Base-by-base conservation (phyloP, 2,888 invertebrate species). In the Pristionchus fissidentatus region DNA sequence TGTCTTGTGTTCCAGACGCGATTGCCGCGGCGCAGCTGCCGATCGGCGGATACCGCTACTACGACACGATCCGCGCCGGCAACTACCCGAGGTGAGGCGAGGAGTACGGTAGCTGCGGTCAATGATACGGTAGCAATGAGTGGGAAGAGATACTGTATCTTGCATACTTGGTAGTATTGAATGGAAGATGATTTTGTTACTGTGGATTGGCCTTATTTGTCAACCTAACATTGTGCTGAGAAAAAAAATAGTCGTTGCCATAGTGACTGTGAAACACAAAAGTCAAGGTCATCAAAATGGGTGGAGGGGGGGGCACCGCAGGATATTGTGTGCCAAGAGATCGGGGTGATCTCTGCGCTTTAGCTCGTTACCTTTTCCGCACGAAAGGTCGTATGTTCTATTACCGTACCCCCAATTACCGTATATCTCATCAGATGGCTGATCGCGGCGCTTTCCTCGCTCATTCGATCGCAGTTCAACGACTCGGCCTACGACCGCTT, bases 361-460 rank as follows among this genome's bases (percentile, higher is more conserved):
- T 7, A 26, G n/a, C 1, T 26, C 22, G 22, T n/a, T 55, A 55
- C n/a, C n/a, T 55, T n/a, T 55, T 26, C n/a, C n/a, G 26, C 2
- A 10, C 26, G n/a, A 55, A 1, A 26, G 19, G 55, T 55, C 13
- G 49, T 4, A 49, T 13, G 15, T 49, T 13, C 13, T n/a, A 26
- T 26, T 22, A 2, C n/a, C 22, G n/a, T 55, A 55, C 55, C 55
- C 22, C 22, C 55, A 32, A 32, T 32, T 38, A 38, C 10, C n/a
- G n/a, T n/a, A 26, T 26, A 15, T 22, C n/a, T 15, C 22, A 32
- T 55, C 38, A 79, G 79, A 35, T 79, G 79, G 79, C 79, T 79
- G 4, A 29, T 19, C 38, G 35, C 22, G 19, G 79, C 55, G 26
- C 79, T 79, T n/a, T 57, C 52, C 41, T 52, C 35, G 10, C 57